Evolutionary conservation across 2,113 vertebrate genomes (phyloP).

Genomic region (Enhydra lutris): DNA sequence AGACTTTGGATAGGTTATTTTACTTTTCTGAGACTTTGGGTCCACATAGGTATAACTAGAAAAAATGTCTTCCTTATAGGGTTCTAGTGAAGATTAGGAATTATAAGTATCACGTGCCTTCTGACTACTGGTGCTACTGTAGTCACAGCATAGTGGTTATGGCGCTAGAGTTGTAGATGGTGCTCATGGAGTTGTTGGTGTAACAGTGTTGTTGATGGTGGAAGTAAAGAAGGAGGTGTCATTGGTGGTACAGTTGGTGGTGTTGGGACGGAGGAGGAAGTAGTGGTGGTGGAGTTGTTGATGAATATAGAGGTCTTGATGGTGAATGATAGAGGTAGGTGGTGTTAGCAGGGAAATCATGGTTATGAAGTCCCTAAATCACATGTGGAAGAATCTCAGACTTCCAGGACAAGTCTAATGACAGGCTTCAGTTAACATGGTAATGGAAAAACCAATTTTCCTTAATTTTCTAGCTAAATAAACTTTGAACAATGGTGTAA

Average conservation of each 20-base stretch:
- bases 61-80: not conserved
- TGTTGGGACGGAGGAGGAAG: accelerated
- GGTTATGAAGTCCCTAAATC: not conserved
- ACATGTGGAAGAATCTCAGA: not conserved
- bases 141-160: not conserved
- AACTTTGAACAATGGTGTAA: not conserved
- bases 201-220: not conserved
- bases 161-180: not conserved
- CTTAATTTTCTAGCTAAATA: not conserved
- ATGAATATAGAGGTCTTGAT: not conserved
- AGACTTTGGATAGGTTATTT: not conserved
- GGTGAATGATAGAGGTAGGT: not conserved
- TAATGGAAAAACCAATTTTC: not conserved
- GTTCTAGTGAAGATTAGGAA: not conserved
- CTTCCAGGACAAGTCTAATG: not conserved
- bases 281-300: not conserved
- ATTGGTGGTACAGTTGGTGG: not conserved
- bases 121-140: not conserved
- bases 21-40: not conserved
- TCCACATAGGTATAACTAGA: not conserved
- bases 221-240: not conserved
- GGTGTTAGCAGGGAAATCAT: not conserved
- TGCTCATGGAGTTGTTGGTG: not conserved
- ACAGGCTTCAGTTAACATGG: not conserved
- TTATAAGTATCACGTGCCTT: not conserved